Conservation (phyloP, 2,888 invertebrate genomes). For the Petrolisthes cinctipes region DNA sequence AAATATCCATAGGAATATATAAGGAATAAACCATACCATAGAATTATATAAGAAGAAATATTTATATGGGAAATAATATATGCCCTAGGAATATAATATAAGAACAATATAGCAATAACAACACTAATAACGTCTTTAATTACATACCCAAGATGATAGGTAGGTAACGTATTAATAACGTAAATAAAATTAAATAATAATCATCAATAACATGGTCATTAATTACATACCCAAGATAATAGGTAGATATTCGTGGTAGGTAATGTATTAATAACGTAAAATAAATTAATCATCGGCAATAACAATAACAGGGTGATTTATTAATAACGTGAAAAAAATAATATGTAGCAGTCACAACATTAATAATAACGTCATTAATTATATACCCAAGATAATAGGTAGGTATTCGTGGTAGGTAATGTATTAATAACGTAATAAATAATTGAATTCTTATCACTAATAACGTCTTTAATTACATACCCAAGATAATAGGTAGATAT, state of each 20-base stretch:
- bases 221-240: background rate
- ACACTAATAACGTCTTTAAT: no score
- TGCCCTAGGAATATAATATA: background rate
- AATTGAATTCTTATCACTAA: background rate
- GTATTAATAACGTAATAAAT: background rate
- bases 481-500: constrained; percentile 71
- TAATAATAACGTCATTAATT: background rate
- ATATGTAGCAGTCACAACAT: background rate
- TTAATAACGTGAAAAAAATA: background rate
- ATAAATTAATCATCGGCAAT: background rate
- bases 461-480: constrained; percentile 62
- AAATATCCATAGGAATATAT: background rate
- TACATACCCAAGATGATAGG: background rate
- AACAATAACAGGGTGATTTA: background rate
- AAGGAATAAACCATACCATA: background rate
- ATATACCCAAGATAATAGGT: constrained; percentile 70
- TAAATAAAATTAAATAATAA: background rate
- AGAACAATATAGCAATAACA: background rate
- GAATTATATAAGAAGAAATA: background rate
- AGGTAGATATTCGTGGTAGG: background rate
- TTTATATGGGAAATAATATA: background rate
- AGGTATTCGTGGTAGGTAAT: constrained; percentile 73
- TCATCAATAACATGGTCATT: no score
- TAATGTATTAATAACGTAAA: background rate
- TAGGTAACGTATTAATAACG: background rate